Conservation (phyloP, 2,113 vertebrate species). For the Rhombomys opimus region DNA sequence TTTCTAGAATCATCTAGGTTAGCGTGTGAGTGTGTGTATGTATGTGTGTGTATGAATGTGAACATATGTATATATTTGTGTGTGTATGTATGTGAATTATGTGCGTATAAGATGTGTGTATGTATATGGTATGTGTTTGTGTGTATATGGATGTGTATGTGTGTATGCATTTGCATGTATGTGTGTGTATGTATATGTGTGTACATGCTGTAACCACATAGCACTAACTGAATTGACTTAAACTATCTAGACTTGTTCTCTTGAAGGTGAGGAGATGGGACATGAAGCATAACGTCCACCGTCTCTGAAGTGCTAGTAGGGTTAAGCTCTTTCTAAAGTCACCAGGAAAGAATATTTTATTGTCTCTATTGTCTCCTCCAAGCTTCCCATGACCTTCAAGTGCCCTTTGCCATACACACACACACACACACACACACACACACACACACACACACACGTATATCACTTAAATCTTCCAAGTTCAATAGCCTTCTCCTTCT, state of each 20-base stretch:
- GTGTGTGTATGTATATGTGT: not conserved
- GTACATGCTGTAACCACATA: not conserved
- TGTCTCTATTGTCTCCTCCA: too few relatives aligned
- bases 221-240: not conserved
- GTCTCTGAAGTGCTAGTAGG: not conserved
- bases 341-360: not conserved
- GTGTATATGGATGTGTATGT: too few relatives aligned
- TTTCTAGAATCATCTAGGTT: not conserved
- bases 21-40: not conserved
- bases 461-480: not conserved
- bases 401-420: not conserved
- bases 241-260: not conserved
- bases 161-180: not conserved
- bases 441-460: too few relatives aligned
- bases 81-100: too few relatives aligned
- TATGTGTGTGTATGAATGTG: not conserved
- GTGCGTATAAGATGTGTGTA: too few relatives aligned
- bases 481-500: not conserved
- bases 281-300: not conserved
- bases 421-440: too few relatives aligned
- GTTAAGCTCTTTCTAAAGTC: not conserved
- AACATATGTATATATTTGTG: too few relatives aligned
- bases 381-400: not conserved
- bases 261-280: not conserved
- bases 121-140: too few relatives aligned